A percentile compares a stretch with the other conserved stretches of the same genome.
Evolutionary conservation across 2,888 invertebrate genomes (phyloP).

Genomic region (Gryllus longicercus): DNA sequence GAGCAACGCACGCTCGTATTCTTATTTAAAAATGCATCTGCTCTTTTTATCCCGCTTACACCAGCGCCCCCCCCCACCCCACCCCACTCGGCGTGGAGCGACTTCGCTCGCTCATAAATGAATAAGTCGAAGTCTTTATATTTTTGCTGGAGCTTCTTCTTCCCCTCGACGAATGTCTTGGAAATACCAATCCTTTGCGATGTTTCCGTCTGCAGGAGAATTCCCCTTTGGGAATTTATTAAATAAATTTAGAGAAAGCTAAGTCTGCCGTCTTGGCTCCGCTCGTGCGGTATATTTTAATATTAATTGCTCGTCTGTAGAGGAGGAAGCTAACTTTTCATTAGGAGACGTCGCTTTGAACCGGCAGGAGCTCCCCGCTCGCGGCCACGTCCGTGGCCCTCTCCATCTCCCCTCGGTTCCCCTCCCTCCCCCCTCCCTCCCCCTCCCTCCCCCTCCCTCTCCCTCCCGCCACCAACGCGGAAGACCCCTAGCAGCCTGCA

Average conservation of each 20-base stretch:
- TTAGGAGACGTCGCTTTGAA: neutral
- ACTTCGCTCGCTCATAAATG: slow-evolving; percentile 9
- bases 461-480: neutral
- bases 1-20: no score
- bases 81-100: neutral
- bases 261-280: neutral
- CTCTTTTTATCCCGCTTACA: no score
- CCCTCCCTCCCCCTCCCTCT: neutral
- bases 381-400: neutral
- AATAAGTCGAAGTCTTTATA: neutral
- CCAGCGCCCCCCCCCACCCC: no score
- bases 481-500: no score
- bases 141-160: neutral
- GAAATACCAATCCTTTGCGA: slow-evolving; percentile 17
- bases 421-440: neutral
- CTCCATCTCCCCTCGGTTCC: neutral
- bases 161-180: slow-evolving; percentile 6
- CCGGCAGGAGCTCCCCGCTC: neutral
- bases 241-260: neutral
- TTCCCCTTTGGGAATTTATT: neutral
- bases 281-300: slow-evolving; percentile 17
- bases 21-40: neutral
- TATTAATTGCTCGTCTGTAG: neutral
- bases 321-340: neutral
- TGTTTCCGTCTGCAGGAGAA: neutral